phyloP scores from a whole-genome alignment of 64 coral and sea anemone species.

The Montipora sp. region DNA sequence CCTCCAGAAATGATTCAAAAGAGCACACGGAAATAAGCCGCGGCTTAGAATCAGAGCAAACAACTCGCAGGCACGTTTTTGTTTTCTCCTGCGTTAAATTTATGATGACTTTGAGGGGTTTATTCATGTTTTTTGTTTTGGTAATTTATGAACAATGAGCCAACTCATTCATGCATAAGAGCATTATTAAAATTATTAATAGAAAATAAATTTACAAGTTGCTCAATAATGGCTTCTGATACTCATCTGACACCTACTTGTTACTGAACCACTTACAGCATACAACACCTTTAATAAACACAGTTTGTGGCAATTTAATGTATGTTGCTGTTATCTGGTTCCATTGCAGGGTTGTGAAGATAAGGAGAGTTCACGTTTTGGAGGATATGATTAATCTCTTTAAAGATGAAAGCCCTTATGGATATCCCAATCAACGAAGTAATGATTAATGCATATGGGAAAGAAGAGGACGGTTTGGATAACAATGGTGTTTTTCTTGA shows the following conservation, averaged over 20 bases:
- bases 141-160: no score
- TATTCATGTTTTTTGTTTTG: no score
- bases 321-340: background rate
- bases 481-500: slow-evolving; percentile 6
- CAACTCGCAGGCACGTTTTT: background rate
- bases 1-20: background rate
- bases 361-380: slow-evolving; percentile 13
- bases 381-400: slow-evolving; percentile 8
- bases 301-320: slow-evolving; percentile 8
- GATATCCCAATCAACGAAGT: background rate
- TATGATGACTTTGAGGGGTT: no score
- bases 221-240: background rate
- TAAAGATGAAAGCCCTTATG: background rate
- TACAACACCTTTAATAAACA: background rate
- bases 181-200: background rate
- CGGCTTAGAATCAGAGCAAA: slow-evolving; percentile 13
- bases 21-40: background rate
- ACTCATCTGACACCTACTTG: background rate
- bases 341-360: slow-evolving; percentile 10
- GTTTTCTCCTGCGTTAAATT: background rate
- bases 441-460: slow-evolving; percentile 15
- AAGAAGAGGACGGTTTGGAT: slow-evolving; percentile 5
- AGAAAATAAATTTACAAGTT: background rate
- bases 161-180: no score
- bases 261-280: background rate